These are phyloP conservation scores for Iphiclides podalirius DNA, from an alignment of 2,888 invertebrate genomes.

Conservation along the genomic window DNA sequence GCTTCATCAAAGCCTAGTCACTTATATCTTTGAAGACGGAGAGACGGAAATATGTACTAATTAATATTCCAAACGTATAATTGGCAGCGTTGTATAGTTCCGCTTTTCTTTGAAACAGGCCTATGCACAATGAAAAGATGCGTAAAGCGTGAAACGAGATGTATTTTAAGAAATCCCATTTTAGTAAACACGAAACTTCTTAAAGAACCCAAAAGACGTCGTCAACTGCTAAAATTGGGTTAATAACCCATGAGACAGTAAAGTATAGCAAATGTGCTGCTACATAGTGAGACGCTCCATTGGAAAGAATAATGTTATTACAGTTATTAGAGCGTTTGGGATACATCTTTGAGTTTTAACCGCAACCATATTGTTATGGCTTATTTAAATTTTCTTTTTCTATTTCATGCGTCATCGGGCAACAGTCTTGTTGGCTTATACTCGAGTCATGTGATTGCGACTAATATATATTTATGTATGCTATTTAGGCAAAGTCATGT, in stretches of 20 bases:
- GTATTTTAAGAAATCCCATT: background rate
- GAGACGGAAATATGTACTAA: no score
- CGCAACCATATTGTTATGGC: slow-evolving; percentile 56
- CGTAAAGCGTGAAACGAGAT: background rate
- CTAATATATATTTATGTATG: no score
- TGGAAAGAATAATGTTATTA: slow-evolving; percentile 52
- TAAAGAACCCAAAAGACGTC: slow-evolving; percentile 5
- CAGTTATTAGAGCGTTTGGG: slow-evolving; percentile 39
- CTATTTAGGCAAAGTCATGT: slow-evolving; percentile 5
- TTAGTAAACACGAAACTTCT: slow-evolving; percentile 4
- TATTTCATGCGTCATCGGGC: slow-evolving; percentile 54
- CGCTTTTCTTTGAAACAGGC: background rate
- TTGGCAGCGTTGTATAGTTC: background rate
- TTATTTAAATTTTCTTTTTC: slow-evolving; percentile 62
- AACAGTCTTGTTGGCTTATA: slow-evolving; percentile 52
- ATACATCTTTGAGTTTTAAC: slow-evolving; percentile 51
- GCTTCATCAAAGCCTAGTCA: no score
- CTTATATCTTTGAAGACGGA: no score
- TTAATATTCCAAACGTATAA: no score
- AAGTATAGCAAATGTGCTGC: slow-evolving; percentile 42
- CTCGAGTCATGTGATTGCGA: slow-evolving; percentile 60
- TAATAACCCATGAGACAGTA: slow-evolving; percentile 29
- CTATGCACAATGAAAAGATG: background rate
- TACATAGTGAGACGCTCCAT: slow-evolving; percentile 45
- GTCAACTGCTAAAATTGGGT: slow-evolving; percentile 20